Base-by-base conservation (phyloP, 2,888 invertebrate genomes). In the Sesia apiformis region DNA sequence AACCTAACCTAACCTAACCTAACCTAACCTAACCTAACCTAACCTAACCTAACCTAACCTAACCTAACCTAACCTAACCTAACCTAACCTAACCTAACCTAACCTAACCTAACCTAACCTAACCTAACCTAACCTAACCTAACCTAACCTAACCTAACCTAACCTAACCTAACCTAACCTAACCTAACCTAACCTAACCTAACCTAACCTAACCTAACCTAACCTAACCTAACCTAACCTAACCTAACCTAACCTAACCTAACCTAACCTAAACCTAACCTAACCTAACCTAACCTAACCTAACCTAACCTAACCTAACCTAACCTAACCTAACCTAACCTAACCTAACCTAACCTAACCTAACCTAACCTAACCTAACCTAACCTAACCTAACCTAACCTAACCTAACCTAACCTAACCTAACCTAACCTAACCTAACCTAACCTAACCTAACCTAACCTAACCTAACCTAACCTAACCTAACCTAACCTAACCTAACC, bases 311-410 rank as follows among this genome's bases (percentile, higher is more conserved):
- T 55, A 58, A 58, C 58, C 58, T 56, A 58, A 58, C 58, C 58
- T 56, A 58, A 58, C 58, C 58, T 58, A 58, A 58, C 58, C 58
- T 55, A 58, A 58, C 58, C 58, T 56, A 58, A 58, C 58, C 58
- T 58, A 58, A 58, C 54, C 54, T 55, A 55, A 55, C 54, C 55
- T 55, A 55, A 55, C 54, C 54, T 55, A 55, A 55, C 54, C 54
- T 55, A 55, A 57, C 58, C 60, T 58, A 60, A 60, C 60, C 57
- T 58, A 59, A 58, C 58, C 58, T 59, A 61, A 61, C 62, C 62
- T 58, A 58, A 60, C 59, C 59, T 61, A 59, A 59, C 59, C 57
- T 56, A 56, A 57, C 55, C 55, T 58, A 57, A 56, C 56, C 56
- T 56, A 54, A 54, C 56, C 56, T 58, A 56, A 56, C 56, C 54